A percentile compares a stretch with the other conserved stretches of the same genome.
Conservation (phyloP, 1,140 invertebrate species). For the Carposina sasakii region DNA sequence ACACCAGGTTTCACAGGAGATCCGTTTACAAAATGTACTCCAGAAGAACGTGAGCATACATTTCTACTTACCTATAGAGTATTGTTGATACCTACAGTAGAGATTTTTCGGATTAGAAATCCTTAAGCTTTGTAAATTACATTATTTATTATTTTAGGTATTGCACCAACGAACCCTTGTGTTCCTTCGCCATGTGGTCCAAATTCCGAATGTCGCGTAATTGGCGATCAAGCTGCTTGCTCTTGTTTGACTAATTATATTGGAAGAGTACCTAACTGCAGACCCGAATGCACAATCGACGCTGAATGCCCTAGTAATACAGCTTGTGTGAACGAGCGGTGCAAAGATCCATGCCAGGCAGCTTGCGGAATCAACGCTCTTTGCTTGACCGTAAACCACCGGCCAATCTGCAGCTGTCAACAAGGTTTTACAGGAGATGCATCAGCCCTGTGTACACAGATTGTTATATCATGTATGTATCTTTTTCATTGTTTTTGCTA, state of each 20-base stretch:
- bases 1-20: constrained; percentile 83
- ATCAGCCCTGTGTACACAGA: constrained; percentile 54
- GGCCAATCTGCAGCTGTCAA: constrained; percentile 73
- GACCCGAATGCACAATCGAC: constrained; percentile 83
- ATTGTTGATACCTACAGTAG: too few species aligned
- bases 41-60: constrained; percentile 73
- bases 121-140: too few species aligned
- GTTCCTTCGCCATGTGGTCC: constrained; percentile 86
- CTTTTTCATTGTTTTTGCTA: too few species aligned
- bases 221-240: constrained; percentile 84
- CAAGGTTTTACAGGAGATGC: constrained; percentile 73
- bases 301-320: constrained; percentile 78
- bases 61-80: too few species aligned
- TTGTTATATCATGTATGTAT: constrained; percentile 49
- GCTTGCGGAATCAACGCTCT: constrained; percentile 79
- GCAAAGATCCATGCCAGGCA: constrained; percentile 81
- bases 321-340: constrained; percentile 81
- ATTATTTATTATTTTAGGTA: constrained; percentile 39
- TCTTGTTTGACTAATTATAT: constrained; percentile 82
- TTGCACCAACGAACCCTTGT: constrained; percentile 68
- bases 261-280: constrained; percentile 82
- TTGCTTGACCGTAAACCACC: constrained; percentile 78
- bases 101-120: too few species aligned
- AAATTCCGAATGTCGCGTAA: constrained; percentile 84
- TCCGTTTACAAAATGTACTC: constrained; percentile 80